Base-by-base conservation (phyloP, 2,113 vertebrate genomes). In the Myiozetetes cayanensis region DNA sequence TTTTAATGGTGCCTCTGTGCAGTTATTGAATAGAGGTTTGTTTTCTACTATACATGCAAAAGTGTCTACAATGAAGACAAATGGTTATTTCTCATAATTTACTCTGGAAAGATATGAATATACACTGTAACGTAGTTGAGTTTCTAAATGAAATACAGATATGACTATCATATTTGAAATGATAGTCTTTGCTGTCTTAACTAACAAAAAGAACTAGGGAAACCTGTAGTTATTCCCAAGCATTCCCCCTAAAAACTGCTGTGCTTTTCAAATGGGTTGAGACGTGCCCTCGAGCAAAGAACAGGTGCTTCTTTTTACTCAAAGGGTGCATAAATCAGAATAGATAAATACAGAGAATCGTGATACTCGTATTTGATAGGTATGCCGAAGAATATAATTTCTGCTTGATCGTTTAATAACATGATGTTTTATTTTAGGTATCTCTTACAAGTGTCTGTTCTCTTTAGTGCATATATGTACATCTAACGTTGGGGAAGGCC, bases 1-100 rank as follows among this genome's bases (percentile, higher is more conserved):
- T 98, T 98, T 98, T 98, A 98, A 98, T 98, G 97, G 97, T 97
- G 97, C 97, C 96, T 98, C 97, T 97, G 97, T 96, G 97, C 96
- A 91, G 91, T 97, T 97, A 84, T 93, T 89, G 95, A 97, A 97
- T 96, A 97, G 97, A 74, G 68, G 96, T 96, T 97, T 98, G 96
- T 97, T 97, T 97, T 97, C 92, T 91, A 93, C 97, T 96, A 97
- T 96, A 97, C 95, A 85, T 92, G 87, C 93, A 75, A 39, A 98
- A 97, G 96, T 97, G 95, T 96, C 95, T 97, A 15, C 96, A 93
- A 96, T 97, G 98, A 97, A 98, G 97, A 98, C 96, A 97, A 95
- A 97, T 95, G 71, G 82, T 97, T 96, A 95, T 92, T 96, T 96
- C 93, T 93, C 30, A 62, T 96, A 94, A 91, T 97, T 96, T 98